phyloP scores from a whole-genome alignment of 2,797 vertebrate species.

The Stomatorhinus walkeri region DNA sequence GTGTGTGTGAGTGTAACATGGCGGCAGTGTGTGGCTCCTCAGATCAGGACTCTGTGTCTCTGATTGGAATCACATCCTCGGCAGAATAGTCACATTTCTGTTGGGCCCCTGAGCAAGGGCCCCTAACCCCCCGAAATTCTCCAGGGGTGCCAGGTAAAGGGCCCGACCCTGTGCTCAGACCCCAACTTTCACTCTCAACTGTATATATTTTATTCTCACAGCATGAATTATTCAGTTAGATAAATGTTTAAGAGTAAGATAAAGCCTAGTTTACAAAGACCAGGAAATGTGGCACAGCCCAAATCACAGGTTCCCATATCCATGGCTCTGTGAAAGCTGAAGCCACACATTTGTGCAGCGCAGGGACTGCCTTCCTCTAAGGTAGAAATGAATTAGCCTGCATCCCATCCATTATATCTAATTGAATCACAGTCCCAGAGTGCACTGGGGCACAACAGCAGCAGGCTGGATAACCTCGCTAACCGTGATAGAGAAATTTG shows the following conservation, averaged over 20 bases:
- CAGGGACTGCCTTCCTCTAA: slow-evolving; percentile 1
- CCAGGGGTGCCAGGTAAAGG: not conserved
- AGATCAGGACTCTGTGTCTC: not conserved
- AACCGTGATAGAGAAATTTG: not conserved
- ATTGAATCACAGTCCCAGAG: slow-evolving; percentile 13
- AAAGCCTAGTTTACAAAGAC: not conserved
- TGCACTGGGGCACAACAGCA: not conserved
- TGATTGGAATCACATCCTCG: not conserved
- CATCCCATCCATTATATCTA: slow-evolving; percentile 19
- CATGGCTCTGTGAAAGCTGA: not conserved
- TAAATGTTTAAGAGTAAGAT: not conserved
- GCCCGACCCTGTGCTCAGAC: not conserved
- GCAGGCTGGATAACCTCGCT: not conserved
- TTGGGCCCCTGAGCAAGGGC: not conserved
- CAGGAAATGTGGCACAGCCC: not conserved
- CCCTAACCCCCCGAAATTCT: not conserved
- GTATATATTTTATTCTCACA: not conserved
- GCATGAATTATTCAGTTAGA: not conserved
- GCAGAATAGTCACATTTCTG: no score
- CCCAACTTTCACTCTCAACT: not conserved
- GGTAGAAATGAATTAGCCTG: slow-evolving; percentile 22
- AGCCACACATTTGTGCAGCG: not conserved
- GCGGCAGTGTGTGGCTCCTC: not conserved
- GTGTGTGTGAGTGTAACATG: no score
- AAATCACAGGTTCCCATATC: not conserved